These are phyloP conservation scores for Botia almorhae DNA, from an alignment of 2,797 vertebrate species.

Conservation along the genomic window DNA sequence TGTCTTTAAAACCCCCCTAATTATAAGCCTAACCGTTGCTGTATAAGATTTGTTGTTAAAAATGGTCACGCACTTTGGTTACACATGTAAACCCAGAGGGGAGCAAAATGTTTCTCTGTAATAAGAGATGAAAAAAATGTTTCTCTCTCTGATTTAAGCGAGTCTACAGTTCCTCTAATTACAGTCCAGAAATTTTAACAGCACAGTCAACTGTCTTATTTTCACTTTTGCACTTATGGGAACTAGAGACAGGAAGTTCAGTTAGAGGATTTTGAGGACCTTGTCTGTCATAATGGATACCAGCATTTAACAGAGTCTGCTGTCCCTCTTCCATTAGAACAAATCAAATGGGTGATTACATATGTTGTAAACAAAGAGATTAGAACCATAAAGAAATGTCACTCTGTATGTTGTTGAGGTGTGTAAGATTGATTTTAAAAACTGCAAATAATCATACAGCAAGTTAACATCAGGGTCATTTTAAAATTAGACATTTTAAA, in stretches of 20 bases:
- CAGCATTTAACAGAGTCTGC: slow-evolving; percentile 57
- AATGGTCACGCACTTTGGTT: no score
- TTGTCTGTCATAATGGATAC: slow-evolving; percentile 71
- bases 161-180: slow-evolving; percentile 73
- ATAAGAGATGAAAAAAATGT: slow-evolving; percentile 77
- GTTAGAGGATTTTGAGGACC: slow-evolving; percentile 73
- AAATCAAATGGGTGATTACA: slow-evolving; percentile 20
- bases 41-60: no score
- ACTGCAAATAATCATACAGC: slow-evolving; percentile 1
- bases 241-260: slow-evolving; percentile 67
- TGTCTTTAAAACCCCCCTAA: no score
- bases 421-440: no score
- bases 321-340: slow-evolving; percentile 54
- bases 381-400: background rate
- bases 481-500: background rate
- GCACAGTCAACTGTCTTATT: slow-evolving; percentile 39
- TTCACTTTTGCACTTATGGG: slow-evolving; percentile 67
- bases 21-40: no score
- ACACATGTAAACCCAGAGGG: slow-evolving; percentile 65
- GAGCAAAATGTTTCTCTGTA: slow-evolving; percentile 76
- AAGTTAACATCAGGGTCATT: slow-evolving; percentile 2
- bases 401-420: no score
- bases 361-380: background rate
- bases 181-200: slow-evolving; percentile 72
- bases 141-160: slow-evolving; percentile 75